Evolutionary conservation across 2,797 vertebrate species (phyloP).

Genomic region (Danio aesculapii): DNA sequence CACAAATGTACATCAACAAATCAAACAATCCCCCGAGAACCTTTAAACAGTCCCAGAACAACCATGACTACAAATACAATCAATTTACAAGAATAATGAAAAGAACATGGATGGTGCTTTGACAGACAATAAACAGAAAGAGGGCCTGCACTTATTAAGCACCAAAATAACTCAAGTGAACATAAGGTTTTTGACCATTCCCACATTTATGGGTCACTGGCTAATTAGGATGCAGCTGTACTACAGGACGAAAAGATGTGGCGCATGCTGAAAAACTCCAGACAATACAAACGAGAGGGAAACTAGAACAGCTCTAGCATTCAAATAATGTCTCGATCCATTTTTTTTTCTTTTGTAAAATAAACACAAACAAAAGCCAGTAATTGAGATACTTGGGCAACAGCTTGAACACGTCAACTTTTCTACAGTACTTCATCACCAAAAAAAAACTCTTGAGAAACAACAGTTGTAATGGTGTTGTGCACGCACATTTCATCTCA

Average conservation of each 20-base stretch:
- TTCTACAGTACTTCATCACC: slow-evolving; percentile 12
- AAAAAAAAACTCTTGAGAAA: slow-evolving; percentile 1
- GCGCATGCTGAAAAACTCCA: slow-evolving; percentile 18
- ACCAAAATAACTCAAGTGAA: slow-evolving; percentile 15
- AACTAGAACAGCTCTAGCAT: slow-evolving; percentile 13
- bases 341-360: slow-evolving; percentile 23
- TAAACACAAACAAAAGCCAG: slow-evolving; percentile 50
- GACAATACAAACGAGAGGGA: slow-evolving; percentile 25
- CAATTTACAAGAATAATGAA: background rate
- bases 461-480: background rate
- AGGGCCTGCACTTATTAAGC: background rate
- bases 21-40: slow-evolving; percentile 17
- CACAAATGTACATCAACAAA: slow-evolving; percentile 7
- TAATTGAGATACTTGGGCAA: slow-evolving; percentile 39
- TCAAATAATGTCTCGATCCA: background rate
- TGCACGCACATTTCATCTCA: background rate
- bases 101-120: background rate
- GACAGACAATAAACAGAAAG: background rate
- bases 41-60: slow-evolving; percentile 8
- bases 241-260: slow-evolving; percentile 24
- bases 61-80: background rate
- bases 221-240: slow-evolving; percentile 11
- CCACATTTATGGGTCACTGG: slow-evolving; percentile 10
- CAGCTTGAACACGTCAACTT: slow-evolving; percentile 28
- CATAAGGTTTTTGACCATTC: background rate